Evolutionary conservation across 1,140 invertebrate species (phyloP), one percentile per base, ranked within the genome.

Genomic region (Penaeus vannamei): DNA sequence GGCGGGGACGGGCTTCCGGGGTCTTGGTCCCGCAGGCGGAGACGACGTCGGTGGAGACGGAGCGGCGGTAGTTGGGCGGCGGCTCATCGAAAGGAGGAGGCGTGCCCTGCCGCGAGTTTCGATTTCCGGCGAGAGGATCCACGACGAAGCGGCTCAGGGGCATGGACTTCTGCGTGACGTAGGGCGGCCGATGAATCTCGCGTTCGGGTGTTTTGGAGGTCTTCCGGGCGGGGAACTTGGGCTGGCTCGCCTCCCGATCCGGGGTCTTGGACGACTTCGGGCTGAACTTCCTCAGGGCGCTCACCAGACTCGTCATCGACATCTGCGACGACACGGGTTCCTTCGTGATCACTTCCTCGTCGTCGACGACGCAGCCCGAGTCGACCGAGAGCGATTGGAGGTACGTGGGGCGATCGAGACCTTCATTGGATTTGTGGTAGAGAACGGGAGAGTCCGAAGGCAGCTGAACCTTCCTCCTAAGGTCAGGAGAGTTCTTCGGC

Each of bases 61-160:
- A 89, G 14, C 87, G 36, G 23, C 53, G 53, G 72, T 76, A 89
- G 72, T 23, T 60, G 19, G 60, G 82, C 32, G n/a, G 79, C 22
- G 64, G 32, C 12, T 79, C 42, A 10, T 84, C 64, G 22, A 53
- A 17, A 53, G 87, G 87, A 8, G 86, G 87, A 36, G 82, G 80
- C 22, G 87, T 76, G 20, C 32, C 53, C 59, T 83, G 59, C 20
- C 64, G 32, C 5, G 66, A 76, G 60, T n/a, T 66, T 2, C 87
- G 87, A 20, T 36, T 72, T 32, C 86, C 82, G 17, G 64, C 87
- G 14, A 85, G 29, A 42, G 90, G 90, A 64, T 91, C 90, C 32
- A 91, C 84, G 20, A 91, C 90, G 22, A 91, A 91, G 17, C 90
- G 86, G 69, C 90, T 91, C 29, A 91, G 64, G 22, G 90, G 90